Evolutionary conservation across 2,797 vertebrate genomes (phyloP).

Genomic region (Gorsachius magnificus): DNA sequence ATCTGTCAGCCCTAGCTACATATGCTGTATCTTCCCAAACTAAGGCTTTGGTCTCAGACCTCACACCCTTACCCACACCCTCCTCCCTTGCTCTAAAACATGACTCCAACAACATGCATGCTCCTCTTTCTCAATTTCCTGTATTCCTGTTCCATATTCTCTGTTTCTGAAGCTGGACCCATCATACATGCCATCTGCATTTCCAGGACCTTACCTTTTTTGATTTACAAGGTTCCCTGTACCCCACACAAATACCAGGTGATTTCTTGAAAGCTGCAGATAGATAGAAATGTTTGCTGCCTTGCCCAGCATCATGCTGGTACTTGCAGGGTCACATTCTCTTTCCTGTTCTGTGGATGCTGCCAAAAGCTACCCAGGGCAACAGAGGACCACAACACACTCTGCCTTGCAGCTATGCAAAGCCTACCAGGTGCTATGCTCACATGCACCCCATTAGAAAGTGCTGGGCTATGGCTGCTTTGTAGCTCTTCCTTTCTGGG

Average conservation of each 20-base stretch:
- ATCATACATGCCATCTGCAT: background rate
- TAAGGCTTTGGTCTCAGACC: background rate
- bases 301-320: background rate
- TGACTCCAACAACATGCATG: background rate
- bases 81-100: background rate
- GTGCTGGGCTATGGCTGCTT: background rate
- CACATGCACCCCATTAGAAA: background rate
- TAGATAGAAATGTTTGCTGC: background rate
- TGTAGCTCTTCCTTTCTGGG: background rate
- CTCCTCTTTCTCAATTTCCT: background rate
- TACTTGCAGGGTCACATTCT: background rate
- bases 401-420: background rate
- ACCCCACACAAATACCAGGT: background rate
- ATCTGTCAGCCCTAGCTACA: background rate
- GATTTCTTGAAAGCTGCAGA: background rate
- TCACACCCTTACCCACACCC: background rate
- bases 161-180: background rate
- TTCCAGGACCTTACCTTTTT: background rate
- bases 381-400: background rate
- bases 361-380: background rate
- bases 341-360: background rate
- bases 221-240: background rate
- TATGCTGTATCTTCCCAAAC: background rate
- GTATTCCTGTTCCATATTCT: background rate
- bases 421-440: background rate